These are phyloP conservation scores for Aporrectodea caliginosa DNA, from an alignment of 1,140 invertebrate genomes.

Conservation along the genomic window DNA sequence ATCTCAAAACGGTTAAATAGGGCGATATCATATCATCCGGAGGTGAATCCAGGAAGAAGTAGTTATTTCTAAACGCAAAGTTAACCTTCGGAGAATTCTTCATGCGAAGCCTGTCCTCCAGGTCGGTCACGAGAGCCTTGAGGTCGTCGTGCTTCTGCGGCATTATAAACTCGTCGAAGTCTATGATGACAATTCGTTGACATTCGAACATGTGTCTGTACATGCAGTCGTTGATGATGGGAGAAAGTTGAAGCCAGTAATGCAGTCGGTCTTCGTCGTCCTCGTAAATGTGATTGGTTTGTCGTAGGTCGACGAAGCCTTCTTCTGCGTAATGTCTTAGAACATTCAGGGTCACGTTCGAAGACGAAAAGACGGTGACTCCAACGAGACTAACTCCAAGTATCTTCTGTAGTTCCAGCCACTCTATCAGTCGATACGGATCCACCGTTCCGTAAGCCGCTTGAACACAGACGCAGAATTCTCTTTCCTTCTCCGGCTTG, in stretches of 20 bases:
- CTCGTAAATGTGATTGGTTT: not conserved
- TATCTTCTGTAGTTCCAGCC: conserved; percentile 25
- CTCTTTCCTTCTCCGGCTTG: not conserved
- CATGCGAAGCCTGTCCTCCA: not conserved
- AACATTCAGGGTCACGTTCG: not conserved
- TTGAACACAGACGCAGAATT: conserved; percentile 11
- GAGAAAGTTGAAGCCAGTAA: conserved; percentile 13
- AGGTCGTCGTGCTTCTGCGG: conserved; percentile 25
- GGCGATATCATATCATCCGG: not conserved
- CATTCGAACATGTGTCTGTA: conserved; percentile 33
- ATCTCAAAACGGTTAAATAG: not conserved
- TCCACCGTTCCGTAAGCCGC: not conserved
- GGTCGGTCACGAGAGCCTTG: conserved; percentile 4
- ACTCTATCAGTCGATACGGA: conserved; percentile 22
- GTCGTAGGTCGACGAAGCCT: conserved; percentile 18
- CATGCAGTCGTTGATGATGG: conserved; percentile 34
- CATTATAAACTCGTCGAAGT: conserved; percentile 35
- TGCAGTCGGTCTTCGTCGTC: not conserved
- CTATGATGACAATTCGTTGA: conserved; percentile 27
- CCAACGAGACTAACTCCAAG: conserved; percentile 20
- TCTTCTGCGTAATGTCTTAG: conserved; percentile 18
- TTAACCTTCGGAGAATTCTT: not conserved
- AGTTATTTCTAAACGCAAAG: conserved; percentile 27
- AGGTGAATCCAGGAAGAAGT: conserved; percentile 23
- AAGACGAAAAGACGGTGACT: not conserved